Evolutionary conservation across 2,113 vertebrate species (phyloP).

Genomic region (Zosterops pallidus): DNA sequence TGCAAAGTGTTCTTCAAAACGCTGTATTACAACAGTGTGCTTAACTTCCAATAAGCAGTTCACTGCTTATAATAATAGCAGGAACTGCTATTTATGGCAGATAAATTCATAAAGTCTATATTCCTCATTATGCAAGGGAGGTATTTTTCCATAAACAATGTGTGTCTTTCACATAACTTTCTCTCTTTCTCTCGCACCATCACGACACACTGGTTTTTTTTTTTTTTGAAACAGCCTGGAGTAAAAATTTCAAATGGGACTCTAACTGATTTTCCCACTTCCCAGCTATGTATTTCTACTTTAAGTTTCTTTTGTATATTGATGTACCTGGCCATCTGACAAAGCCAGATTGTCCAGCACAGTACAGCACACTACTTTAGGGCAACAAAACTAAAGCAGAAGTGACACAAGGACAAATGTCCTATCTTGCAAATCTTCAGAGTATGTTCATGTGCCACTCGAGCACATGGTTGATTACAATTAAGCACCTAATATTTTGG

Average conservation of each 20-base stretch:
- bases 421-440: not conserved
- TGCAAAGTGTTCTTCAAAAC: not conserved
- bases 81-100: not conserved
- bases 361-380: not conserved
- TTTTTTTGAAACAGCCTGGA: not conserved
- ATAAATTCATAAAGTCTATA: not conserved
- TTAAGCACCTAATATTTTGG: not conserved
- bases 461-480: not conserved
- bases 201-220: accelerated
- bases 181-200: not conserved
- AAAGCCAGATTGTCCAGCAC: not conserved
- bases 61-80: not conserved
- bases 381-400: not conserved
- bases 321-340: not conserved
- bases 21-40: accelerated
- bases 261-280: not conserved
- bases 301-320: not conserved
- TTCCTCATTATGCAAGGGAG: not conserved
- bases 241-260: not conserved
- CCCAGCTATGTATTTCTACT: not conserved
- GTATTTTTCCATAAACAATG: not conserved
- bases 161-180: not conserved
- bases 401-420: not conserved
- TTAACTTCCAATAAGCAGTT: not conserved
- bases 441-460: not conserved